Evolutionary conservation across 2,888 invertebrate genomes (phyloP), one percentile per base, ranked within the genome.

Genomic region (Nemoura dubitans): DNA sequence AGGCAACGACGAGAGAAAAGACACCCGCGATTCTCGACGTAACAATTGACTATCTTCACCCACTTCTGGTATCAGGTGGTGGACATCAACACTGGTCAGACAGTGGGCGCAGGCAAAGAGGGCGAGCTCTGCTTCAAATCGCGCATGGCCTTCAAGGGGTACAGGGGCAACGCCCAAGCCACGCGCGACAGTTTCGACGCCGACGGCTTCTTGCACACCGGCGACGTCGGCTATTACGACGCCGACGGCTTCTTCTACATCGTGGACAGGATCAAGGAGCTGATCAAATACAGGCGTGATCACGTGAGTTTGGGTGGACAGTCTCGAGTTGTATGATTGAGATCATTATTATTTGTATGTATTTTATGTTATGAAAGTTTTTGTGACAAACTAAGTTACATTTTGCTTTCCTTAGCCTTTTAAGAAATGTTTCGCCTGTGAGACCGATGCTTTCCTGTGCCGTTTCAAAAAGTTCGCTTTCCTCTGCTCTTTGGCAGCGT

Each of bases 281-380:
- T 93, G 86, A 93, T 93, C 89, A 93, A 93, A 89, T 92, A 91
- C 87, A 92, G 92, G 88, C 92, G 92, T 28, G 89, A 91, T 59
- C 92, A 92, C 90, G 92, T 92, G 87, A 89, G 87, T 81, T 2
- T 7, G 16, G 16, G 2, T 21, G 2, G 26, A n/a, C n/a, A n/a
- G n/a, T n/a, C n/a, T n/a, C n/a, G n/a, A n/a, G n/a, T n/a, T n/a
- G n/a, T n/a, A n/a, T n/a, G n/a, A n/a, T n/a, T n/a, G n/a, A n/a
- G n/a, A n/a, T n/a, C n/a, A n/a, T n/a, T n/a, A n/a, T n/a, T n/a
- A n/a, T n/a, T n/a, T n/a, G n/a, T n/a, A n/a, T n/a, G n/a, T n/a
- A n/a, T n/a, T n/a, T n/a, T n/a, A n/a, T n/a, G n/a, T n/a, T n/a
- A n/a, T n/a, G n/a, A n/a, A n/a, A n/a, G n/a, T n/a, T n/a, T n/a